phyloP scores from a whole-genome alignment of 2,113 vertebrate genomes.

The Prinia subflava region DNA sequence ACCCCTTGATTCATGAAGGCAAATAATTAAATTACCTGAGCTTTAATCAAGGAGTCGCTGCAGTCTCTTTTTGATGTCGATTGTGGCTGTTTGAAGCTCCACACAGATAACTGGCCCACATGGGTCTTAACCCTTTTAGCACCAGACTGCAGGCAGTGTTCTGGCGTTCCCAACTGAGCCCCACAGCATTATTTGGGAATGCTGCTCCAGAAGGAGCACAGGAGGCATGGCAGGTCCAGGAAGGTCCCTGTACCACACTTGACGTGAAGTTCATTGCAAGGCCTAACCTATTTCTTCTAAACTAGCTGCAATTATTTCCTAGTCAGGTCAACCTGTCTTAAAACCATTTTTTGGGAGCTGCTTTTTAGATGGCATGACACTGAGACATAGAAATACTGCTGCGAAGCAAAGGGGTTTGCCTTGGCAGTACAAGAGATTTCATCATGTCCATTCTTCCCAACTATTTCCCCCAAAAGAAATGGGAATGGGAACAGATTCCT shows the following conservation, averaged over 20 bases:
- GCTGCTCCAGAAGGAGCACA: background rate
- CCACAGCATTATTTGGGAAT: background rate
- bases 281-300: background rate
- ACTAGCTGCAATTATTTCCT: background rate
- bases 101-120: background rate
- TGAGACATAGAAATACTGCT: background rate
- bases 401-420: background rate
- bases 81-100: slow-evolving; percentile 22
- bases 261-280: background rate
- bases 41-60: slow-evolving; percentile 48
- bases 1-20: slow-evolving; percentile 34
- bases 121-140: slow-evolving; percentile 6
- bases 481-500: background rate
- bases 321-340: background rate
- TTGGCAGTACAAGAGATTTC: background rate
- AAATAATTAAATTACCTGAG: slow-evolving; percentile 68
- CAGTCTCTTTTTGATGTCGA: slow-evolving; percentile 34
- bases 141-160: background rate
- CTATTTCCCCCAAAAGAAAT: background rate
- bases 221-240: background rate
- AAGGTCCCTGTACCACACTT: background rate
- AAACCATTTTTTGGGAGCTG: background rate
- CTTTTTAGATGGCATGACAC: background rate
- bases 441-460: background rate
- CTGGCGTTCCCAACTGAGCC: background rate